Conservation (phyloP, 2,113 vertebrate species). For the Edolisoma coerulescens region DNA sequence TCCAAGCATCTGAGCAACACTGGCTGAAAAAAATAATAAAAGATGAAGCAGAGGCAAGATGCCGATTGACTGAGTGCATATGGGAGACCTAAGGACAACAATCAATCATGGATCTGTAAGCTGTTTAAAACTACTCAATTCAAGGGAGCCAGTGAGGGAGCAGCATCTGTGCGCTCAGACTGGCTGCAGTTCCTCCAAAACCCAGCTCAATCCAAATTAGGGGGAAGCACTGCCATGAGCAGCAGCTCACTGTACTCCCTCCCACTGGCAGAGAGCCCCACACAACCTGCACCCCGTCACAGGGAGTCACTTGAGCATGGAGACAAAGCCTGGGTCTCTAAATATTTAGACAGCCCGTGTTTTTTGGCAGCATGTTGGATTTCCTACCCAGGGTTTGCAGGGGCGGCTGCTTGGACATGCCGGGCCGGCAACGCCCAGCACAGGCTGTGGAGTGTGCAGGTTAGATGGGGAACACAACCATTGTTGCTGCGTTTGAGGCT, state of each 20-base stretch:
- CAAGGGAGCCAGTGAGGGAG: not conserved
- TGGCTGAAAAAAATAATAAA: not conserved
- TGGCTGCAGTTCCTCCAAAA: not conserved
- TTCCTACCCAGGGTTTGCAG: constrained; percentile 3
- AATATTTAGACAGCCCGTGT: not conserved
- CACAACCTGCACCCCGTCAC: fast-evolving
- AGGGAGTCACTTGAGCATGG: not conserved
- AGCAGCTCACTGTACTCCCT: fast-evolving
- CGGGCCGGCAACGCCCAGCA: constrained; percentile 66
- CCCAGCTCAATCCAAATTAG: not conserved
- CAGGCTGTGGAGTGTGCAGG: constrained; percentile 42
- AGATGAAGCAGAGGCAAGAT: not conserved
- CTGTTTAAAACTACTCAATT: not conserved
- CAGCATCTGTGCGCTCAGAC: not conserved
- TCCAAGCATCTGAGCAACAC: not conserved
- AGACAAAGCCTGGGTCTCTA: fast-evolving
- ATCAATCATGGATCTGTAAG: not conserved
- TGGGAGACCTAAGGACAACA: constrained; percentile 9
- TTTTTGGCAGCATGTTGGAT: not conserved
- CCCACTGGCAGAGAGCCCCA: not conserved
- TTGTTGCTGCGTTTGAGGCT: constrained; percentile 77
- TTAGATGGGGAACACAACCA: constrained; percentile 75
- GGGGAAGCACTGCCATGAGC: not conserved
- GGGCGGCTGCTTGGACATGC: constrained; percentile 66
- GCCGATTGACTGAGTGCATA: constrained; percentile 18